Base-by-base conservation (phyloP, 1,140 invertebrate species). In the Diorhabda sublineata region DNA sequence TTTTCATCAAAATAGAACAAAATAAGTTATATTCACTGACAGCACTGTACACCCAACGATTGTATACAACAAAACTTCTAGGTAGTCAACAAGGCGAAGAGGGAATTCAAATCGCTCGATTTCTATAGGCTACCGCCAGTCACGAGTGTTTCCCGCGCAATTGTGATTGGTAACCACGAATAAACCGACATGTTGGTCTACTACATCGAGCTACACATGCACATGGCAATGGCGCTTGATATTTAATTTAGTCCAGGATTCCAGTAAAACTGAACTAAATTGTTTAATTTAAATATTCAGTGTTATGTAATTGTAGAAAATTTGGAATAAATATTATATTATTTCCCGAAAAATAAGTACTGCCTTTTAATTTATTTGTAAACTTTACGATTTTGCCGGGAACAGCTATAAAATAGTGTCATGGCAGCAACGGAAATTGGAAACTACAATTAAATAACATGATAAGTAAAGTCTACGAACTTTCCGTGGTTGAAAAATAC, bases 11-110 rank as follows among this genome's bases (percentile, higher is more conserved):
- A 75, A 76, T 80, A 72, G 56, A 66, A 57, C 69, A 72, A 75
- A 78, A 78, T 78, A 68, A 74, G 57, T 74, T 26, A 72, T 74
- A 71, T 73, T 71, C 73, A 79, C 74, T 79, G 77, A 78, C 80
- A 80, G 75, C 78, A 79, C 76, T 74, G 70, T 75, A 77, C 74
- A 77, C 79, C 78, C 74, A 76, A 74, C 79, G 76, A 80, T 78
- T 80, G 79, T 80, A 79, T 74, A 81, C 78, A 52, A 52, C 47
- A 79, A 80, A 80, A 78, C 69, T 79, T 74, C 70, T 74, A 69
- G 75, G 72, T 68, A 70, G 68, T 67, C 69, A 42, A 75, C 73
- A 76, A 76, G 75, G 75, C 75, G 73, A 76, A 80, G 77, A 79
- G 75, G 77, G 77, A 79, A 78, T 80, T 81, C 79, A 81, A 81